Base-by-base conservation (phyloP, 1,140 invertebrate genomes). In the Holotrichia oblita region DNA sequence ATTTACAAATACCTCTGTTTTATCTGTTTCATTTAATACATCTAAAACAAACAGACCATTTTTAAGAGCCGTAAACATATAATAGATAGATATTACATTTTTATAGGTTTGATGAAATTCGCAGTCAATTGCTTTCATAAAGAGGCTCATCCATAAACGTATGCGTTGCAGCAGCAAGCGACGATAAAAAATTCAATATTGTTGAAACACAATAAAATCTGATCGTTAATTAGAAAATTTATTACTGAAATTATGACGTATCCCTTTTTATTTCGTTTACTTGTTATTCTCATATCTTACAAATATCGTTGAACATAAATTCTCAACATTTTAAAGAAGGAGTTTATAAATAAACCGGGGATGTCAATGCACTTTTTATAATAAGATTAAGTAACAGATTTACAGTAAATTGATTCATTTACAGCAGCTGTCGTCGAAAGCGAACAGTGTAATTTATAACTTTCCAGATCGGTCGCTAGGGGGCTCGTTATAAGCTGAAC, bases 371-470 rank as follows among this genome's bases (percentile, higher is more conserved):
- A 40, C 73, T 74, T 74, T 74, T 74, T 74, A 74, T 74, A 74
- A 74, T 74, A 44, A 74, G 73, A 74, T 74, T 74, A 74, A 74
- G 77, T 78, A 74, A 78, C 77, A 78, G 72, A 78, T 73, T 78
- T 73, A 78, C 61, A 74, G 77, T 78, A 76, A 78, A 78, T 78
- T 80, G 80, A 79, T 81, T 78, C 79, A 81, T 80, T 80, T 77
- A 40, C 24, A 81, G 75, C 80, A 81, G 80, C 80, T 81, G 80
- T 81, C 80, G 78, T 59, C 78, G 72, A 73, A 72, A 72, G 34
- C 20, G 79, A 78, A 78, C 42, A 48, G 61, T 42, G 64, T 80
- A 81, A 81, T 81, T 81, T 81, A 81, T 81, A 79, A 78, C 78
- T 55, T 48, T 55, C 72, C 69, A 79, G 80, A 81, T 80, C 77